phyloP scores from a whole-genome alignment of 2,113 vertebrate genomes.

The Muscicapa adusta region DNA sequence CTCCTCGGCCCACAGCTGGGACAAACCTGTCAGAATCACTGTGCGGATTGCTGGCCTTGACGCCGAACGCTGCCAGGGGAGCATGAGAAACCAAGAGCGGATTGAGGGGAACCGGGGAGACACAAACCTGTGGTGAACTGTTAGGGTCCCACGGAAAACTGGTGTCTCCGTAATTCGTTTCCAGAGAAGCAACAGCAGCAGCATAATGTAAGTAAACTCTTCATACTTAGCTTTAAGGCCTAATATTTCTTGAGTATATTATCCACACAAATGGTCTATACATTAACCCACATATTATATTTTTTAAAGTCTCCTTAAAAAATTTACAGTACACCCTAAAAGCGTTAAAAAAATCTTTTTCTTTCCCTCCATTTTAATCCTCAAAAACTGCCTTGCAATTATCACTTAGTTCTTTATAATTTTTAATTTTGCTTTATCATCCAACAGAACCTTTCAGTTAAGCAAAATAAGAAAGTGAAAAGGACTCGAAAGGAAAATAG shows the following conservation, averaged over 20 bases:
- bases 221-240: conserved; percentile 38
- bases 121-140: neutral
- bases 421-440: neutral
- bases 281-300: neutral
- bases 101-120: neutral
- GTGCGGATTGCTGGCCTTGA: neutral
- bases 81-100: neutral
- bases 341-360: neutral
- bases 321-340: conserved; percentile 36
- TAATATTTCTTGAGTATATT: conserved; percentile 5
- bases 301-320: conserved; percentile 41
- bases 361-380: neutral
- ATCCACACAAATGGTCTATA: neutral
- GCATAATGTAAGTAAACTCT: neutral
- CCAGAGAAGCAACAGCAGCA: neutral
- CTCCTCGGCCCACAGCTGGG: rapidly evolving
- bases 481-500: neutral
- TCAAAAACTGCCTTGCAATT: neutral
- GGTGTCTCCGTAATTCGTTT: neutral
- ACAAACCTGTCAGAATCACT: rapidly evolving
- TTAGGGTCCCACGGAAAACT: neutral
- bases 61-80: neutral
- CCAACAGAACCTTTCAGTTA: neutral
- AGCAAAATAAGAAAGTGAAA: neutral
- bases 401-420: neutral